These are phyloP conservation scores for Oxytorus armatus DNA, from an alignment of 2,888 invertebrate genomes.

Conservation along the genomic window DNA sequence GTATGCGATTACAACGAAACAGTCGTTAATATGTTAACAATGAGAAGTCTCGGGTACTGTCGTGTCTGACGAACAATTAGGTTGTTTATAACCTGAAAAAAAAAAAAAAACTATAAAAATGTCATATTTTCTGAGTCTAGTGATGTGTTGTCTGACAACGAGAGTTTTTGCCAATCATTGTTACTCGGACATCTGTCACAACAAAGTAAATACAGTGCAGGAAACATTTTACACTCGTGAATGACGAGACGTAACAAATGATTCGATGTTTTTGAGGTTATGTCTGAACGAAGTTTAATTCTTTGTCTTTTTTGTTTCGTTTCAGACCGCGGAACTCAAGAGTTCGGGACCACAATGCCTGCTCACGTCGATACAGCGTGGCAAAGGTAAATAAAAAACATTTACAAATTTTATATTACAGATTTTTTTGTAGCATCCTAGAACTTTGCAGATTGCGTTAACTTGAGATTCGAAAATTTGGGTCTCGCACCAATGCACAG, in stretches of 20 bases:
- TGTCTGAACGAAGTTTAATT: constrained; percentile 1
- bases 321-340: constrained; percentile 37
- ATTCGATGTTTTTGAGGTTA: constrained; percentile 50
- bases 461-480: constrained; percentile 74
- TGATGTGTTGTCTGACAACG: constrained; percentile 66
- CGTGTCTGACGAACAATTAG: constrained; percentile 27
- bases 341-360: constrained; percentile 71
- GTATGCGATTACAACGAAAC: background rate
- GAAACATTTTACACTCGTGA: background rate
- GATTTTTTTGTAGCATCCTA: too few relatives aligned
- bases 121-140: constrained; percentile 63
- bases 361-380: constrained; percentile 71
- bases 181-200: constrained; percentile 78
- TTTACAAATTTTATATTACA: background rate
- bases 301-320: constrained; percentile 10
- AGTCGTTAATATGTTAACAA: constrained; percentile 25
- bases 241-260: background rate
- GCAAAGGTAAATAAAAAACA: constrained; percentile 71
- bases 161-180: constrained; percentile 71
- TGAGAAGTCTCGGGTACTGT: background rate
- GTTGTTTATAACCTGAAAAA: constrained; percentile 67
- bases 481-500: constrained; percentile 68
- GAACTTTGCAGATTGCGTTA: constrained; percentile 73
- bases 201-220: constrained; percentile 71
- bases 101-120: constrained; percentile 71